A percentile compares a stretch with the other conserved stretches of the same genome.
Conservation (phyloP, 2,113 vertebrate genomes). For the Amazona vittata region DNA sequence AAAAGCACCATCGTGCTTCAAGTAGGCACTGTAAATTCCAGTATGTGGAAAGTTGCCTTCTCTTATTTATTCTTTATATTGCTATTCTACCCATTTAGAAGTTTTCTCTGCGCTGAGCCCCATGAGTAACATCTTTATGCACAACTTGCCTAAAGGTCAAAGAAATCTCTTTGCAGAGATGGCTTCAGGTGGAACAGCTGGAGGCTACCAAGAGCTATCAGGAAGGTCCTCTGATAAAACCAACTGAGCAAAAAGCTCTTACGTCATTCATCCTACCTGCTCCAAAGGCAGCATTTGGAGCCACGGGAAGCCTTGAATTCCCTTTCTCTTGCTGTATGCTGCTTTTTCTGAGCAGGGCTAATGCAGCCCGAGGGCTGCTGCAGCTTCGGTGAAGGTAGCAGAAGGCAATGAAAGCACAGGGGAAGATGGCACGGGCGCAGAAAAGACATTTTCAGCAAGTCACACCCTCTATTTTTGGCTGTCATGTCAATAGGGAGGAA, state of each 20-base stretch:
- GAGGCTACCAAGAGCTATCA: not conserved
- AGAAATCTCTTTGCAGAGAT: slow-evolving; percentile 3
- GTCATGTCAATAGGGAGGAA: not conserved
- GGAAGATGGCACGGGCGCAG: not conserved
- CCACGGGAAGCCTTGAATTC: not conserved
- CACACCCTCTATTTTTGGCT: slow-evolving; percentile 26
- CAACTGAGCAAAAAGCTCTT: not conserved
- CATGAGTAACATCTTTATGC: not conserved
- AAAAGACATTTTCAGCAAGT: not conserved
- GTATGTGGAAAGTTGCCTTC: not conserved
- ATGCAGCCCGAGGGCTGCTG: not conserved
- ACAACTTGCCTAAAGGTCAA: slow-evolving; percentile 8
- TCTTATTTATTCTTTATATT: not conserved
- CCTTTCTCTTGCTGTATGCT: not conserved
- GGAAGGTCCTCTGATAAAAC: slow-evolving; percentile 14
- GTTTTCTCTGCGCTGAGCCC: not conserved
- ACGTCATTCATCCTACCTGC: not conserved
- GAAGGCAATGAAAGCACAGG: not conserved
- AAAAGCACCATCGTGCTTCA: not conserved
- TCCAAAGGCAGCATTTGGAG: not conserved
- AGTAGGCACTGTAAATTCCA: not conserved
- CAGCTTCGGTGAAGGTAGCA: not conserved
- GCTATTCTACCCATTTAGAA: not conserved
- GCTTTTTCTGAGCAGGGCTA: not conserved
- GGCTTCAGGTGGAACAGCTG: slow-evolving; percentile 52